A percentile compares a stretch with the other conserved stretches of the same genome.
Conservation (phyloP, 2,113 vertebrate species). For the Podilymbus podiceps region DNA sequence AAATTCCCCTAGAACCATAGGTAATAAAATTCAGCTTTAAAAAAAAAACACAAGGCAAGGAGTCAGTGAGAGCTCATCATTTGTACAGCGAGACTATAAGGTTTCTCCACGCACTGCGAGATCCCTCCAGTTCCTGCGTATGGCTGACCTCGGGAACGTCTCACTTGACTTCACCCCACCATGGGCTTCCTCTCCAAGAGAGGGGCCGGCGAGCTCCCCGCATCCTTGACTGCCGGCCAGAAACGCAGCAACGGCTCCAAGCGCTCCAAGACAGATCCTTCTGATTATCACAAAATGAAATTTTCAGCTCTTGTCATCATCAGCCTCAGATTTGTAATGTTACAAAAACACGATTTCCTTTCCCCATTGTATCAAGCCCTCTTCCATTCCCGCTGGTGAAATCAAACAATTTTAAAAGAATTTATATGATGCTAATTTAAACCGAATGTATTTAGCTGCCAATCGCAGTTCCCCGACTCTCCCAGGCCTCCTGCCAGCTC, state of each 20-base stretch:
- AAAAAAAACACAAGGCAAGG: neutral
- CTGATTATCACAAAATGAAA: conserved; percentile 26
- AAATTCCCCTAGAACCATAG: neutral
- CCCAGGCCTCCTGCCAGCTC: conserved; percentile 23
- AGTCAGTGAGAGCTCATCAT: neutral
- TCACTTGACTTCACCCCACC: neutral
- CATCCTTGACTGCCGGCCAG: neutral
- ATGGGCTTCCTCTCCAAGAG: neutral
- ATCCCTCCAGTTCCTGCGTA: neutral
- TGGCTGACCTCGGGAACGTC: neutral
- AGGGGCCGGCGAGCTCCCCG: neutral
- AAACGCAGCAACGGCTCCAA: neutral
- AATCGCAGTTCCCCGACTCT: neutral
- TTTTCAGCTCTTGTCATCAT: conserved; percentile 16
- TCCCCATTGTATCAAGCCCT: neutral
- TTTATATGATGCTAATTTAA: conserved; percentile 46
- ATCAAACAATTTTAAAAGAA: conserved; percentile 41
- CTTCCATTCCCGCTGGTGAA: conserved; percentile 12
- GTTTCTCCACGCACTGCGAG: neutral
- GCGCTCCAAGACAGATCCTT: neutral
- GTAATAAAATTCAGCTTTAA: neutral
- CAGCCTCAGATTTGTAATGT: neutral
- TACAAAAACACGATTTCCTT: conserved; percentile 37
- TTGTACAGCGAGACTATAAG: neutral
- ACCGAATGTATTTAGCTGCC: conserved; percentile 1